Evolutionary conservation across 2,888 invertebrate species (phyloP), one percentile per base, ranked within the genome.

Genomic region (Blomia tropicalis): DNA sequence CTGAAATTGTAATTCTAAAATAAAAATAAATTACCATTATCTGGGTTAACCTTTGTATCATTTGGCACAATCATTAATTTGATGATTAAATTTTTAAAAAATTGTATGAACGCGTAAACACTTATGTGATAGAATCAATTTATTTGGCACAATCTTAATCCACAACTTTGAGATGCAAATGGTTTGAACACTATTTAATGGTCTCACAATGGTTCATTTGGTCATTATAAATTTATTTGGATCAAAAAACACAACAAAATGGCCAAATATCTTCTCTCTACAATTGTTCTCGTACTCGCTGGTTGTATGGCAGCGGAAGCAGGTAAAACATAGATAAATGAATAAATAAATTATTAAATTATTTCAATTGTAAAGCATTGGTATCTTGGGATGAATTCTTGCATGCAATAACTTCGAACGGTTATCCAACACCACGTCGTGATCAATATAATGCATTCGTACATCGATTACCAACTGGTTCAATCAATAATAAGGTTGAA

Each of bases 401-500:
- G 22, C 22, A 60, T 36, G 43, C 65, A 19, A 23, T 65, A 2
- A 31, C 53, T 4, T 19, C 60, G 7, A 65, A 54, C 56, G 58
- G 63, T n/a, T 65, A 43, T 36, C 36, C 22, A 23, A 36, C 54
- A 5, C 65, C 65, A 2, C 17, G 54, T 27, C 43, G 43, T 14
- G 47, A 65, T 31, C 65, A 65, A 58, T 65, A 65, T 29, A 32
- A 65, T 7, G 64, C 59, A 23, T 54, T 65, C 30, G 43, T 41
- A 25, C 11, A 43, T 14, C 32, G 44, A 27, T 17, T 32, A 32
- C 14, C 17, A 54, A 27, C 4, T 2, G 53, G 53, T 14, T 31
- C 36, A 3, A 51, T 67, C 5, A 66, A 17, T 22, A 44, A 60
- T 19, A 65, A 67, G 62, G 43, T 60, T 29, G 66, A 66, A 56